Base-by-base conservation (phyloP, 2,113 vertebrate genomes). In the Neotoma lepida region DNA sequence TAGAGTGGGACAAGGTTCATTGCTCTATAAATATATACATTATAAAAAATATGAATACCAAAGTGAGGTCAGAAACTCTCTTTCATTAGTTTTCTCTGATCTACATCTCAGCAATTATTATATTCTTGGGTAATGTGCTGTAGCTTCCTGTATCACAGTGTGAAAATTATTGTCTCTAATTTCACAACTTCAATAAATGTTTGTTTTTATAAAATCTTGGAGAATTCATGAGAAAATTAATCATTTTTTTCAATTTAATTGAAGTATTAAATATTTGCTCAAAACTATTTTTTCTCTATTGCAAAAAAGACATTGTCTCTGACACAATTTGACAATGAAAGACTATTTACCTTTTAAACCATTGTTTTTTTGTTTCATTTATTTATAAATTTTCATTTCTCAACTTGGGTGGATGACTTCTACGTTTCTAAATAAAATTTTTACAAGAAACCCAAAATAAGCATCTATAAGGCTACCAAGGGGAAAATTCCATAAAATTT, bases 191-290 rank as follows among this genome's bases (percentile, higher is more conserved):
- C 33, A 58, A 20, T 24, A 3, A 51, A 24, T 84, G 15, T 41
- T 30, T 89, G 74, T 54, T 91, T 95, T 28, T 51, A 82, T 26
- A 10, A 92, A 90, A 90, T 35, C 86, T 51, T 49, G 88, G 70
- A 86, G 18, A 95, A 82, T 61, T 85, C 14, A 88, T 88, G 90
- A n/a, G 44, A 90, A 85, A 93, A 81, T 81, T 81, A 94, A 18
- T 87, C 89, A 12, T 85, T 66, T 90, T 92, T 86, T n/a, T 93
- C 86, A 20, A 87, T 94, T 96, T 85, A 82, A 87, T 91, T 81
- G 89, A 61, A 56, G 6, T 87, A 92, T 92, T 26, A 93, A 80
- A 73, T 49, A 87, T 56, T 68, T 46, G 86, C 91, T 95, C 17
- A 88, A 68, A 70, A 30, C 20, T 80, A 82, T 92, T 95, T 90